Evolutionary conservation across 2,888 invertebrate genomes (phyloP), one percentile per base, ranked within the genome.

Genomic region (Erynnis tages): DNA sequence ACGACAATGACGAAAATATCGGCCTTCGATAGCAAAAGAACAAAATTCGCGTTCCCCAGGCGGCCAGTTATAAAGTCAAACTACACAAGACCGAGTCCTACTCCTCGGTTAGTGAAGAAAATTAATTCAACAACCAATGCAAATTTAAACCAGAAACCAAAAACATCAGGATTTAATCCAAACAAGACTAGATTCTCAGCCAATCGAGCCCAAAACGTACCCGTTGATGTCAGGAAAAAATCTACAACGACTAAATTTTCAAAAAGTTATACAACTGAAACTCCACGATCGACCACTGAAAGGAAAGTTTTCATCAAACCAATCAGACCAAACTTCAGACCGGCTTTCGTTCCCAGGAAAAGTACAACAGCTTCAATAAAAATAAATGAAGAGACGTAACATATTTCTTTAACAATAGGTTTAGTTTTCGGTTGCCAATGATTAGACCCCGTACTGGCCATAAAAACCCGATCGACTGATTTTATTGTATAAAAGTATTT

Each of bases 31-130:
- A 66, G 71, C 10, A 90, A 85, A 60, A 73, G 82, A 60, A 67
- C 80, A 0, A 90, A 86, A 72, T 85, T 82, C 37, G 76, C 76
- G 4, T 86, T 90, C 54, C 83, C 84, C 16, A 79, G 88, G 59
- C 71, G 87, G 57, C 81, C 80, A 10, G 66, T 79, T 0, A 68
- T 78, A 13, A 86, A 83, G 66, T 71, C 76, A 11, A 87, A 86
- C 55, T 60, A 76, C 4, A 83, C 86, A 0, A 71, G 82, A 62
- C 61, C 67, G 11, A 64, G 54, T 27, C 58, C 69, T 19, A 54
- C 57, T 7, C 70, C 72, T 38, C 69, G 76, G 37, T 56, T 65
- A 13, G 53, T 63, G 0, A 82, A 79, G 48, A 87, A 82, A 66
- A 59, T 72, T 11, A 85, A 84, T 48, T 61, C 66, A 1, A 79